phyloP scores from a whole-genome alignment of 2,888 invertebrate species.

The Eristalis intricaria region DNA sequence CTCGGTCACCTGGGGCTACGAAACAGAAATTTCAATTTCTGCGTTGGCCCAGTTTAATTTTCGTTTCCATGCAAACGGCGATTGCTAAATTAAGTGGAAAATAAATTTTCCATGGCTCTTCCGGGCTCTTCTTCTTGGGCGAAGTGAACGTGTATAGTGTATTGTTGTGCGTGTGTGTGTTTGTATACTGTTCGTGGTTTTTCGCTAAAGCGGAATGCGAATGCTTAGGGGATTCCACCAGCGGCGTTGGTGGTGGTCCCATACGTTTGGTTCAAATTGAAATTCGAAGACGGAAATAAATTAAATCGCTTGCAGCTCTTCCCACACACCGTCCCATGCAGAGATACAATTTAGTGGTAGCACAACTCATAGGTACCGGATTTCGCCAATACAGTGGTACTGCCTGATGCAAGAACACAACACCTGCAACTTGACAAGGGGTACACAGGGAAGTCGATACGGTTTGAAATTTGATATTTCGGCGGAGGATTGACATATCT shows the following conservation, averaged over 20 bases:
- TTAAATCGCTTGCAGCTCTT: neutral
- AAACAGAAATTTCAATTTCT: slow-evolving; percentile 63
- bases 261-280: neutral
- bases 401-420: too few relatives aligned
- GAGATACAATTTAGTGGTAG: neutral
- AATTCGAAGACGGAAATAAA: slow-evolving; percentile 1
- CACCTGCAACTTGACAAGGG: too few relatives aligned
- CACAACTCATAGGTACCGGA: neutral
- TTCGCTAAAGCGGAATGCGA: neutral
- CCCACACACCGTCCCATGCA: neutral
- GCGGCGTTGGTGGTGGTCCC: neutral
- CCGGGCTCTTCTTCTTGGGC: neutral
- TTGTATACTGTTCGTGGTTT: neutral
- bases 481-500: too few relatives aligned
- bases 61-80: slow-evolving; percentile 28
- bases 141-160: neutral
- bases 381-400: neutral
- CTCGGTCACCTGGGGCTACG: slow-evolving; percentile 56
- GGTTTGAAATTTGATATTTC: too few relatives aligned
- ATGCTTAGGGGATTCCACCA: neutral
- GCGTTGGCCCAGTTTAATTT: slow-evolving; percentile 40
- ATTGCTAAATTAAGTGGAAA: slow-evolving; percentile 56
- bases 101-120: slow-evolving; percentile 48
- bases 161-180: neutral
- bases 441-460: too few relatives aligned